These are phyloP conservation scores for Dynastes maya DNA, from an alignment of 2,888 invertebrate species.

Conservation along the genomic window DNA sequence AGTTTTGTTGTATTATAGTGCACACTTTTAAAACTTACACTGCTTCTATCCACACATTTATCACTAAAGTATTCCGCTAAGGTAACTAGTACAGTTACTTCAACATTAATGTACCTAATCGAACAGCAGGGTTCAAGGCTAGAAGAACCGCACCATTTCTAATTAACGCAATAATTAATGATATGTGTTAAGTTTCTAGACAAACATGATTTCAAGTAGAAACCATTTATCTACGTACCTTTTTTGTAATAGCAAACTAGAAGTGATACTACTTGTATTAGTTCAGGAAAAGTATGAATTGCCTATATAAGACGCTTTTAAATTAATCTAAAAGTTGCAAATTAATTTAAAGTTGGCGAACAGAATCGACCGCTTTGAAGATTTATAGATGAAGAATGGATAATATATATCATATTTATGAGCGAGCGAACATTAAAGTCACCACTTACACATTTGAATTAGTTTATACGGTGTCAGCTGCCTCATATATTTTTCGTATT, in stretches of 20 bases:
- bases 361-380: not conserved
- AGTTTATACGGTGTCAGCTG: conserved; percentile 43
- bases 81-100: not conserved
- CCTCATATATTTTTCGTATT: conserved; percentile 21
- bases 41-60: too few relatives aligned
- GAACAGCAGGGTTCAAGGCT: conserved; percentile 19
- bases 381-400: conserved; percentile 32
- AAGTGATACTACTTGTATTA: not conserved
- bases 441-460: conserved; percentile 37
- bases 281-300: not conserved
- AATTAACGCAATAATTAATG: conserved; percentile 41
- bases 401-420: conserved; percentile 30
- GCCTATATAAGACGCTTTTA: not conserved
- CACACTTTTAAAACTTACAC: too few relatives aligned
- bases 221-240: conserved; percentile 14
- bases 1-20: too few relatives aligned
- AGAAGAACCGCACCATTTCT: not conserved
- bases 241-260: conserved; percentile 4
- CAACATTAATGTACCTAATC: not conserved
- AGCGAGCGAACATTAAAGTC: conserved; percentile 31
- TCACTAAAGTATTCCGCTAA: too few relatives aligned
- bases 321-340: conserved; percentile 18
- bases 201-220: conserved; percentile 16
- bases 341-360: conserved; percentile 33
- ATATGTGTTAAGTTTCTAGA: not conserved